phyloP scores from a whole-genome alignment of 2,797 vertebrate species.

The Mergus octosetaceus region DNA sequence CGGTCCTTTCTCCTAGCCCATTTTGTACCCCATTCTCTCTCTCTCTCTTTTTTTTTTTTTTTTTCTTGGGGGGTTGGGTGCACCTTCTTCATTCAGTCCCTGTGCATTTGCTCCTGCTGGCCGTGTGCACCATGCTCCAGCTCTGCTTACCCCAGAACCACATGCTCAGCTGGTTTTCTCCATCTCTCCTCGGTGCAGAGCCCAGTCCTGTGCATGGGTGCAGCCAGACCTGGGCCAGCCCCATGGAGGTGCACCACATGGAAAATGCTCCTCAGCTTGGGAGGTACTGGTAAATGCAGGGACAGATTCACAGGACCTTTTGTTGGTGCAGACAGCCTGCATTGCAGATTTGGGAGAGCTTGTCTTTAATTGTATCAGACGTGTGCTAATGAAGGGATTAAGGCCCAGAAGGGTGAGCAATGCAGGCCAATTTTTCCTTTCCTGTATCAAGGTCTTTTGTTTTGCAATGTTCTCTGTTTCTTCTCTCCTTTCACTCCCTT shows the following conservation, averaged over 20 bases:
- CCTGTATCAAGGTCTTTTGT: neutral
- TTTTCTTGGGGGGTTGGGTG: rapidly evolving
- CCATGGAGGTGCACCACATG: rapidly evolving
- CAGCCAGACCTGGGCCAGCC: neutral
- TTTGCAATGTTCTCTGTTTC: neutral
- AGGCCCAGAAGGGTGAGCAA: constrained; percentile 13
- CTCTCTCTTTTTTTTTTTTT: too few relatives aligned
- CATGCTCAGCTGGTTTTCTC: neutral
- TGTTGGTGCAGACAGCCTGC: neutral
- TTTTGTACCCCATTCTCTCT: neutral
- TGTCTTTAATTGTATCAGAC: neutral
- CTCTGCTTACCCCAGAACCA: neutral
- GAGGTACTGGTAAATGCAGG: neutral
- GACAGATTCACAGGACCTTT: neutral
- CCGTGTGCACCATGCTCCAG: neutral
- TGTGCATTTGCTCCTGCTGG: neutral
- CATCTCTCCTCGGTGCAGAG: neutral
- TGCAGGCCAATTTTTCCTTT: neutral
- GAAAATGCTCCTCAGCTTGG: neutral
- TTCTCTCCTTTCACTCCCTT: neutral
- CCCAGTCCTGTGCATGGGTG: rapidly evolving
- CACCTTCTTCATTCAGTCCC: rapidly evolving
- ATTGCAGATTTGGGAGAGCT: constrained; percentile 32
- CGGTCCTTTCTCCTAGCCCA: neutral
- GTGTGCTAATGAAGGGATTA: constrained; percentile 48